Base-by-base conservation (phyloP, 2,888 invertebrate genomes). In the Chydorus sphaericus region DNA sequence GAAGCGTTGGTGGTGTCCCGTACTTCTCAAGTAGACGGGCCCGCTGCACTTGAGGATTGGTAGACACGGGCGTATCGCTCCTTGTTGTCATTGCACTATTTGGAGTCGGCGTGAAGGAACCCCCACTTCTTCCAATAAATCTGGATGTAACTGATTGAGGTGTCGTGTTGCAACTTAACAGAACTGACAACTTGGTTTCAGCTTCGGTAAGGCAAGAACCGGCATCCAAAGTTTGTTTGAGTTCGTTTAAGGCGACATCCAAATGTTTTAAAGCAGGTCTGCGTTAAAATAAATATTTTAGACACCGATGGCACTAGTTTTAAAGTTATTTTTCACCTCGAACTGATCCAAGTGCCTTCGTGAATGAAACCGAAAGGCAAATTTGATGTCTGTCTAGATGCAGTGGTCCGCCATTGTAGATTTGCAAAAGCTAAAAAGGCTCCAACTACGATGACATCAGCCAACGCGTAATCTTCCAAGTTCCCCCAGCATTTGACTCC, bases 371-470 rank as follows among this genome's bases (percentile, higher is more conserved):
- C 52, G 37, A 26, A 52, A 4, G 16, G 52, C 3, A 52, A 7
- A n/a, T 36, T 31, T 4, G 52, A 31, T 8, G 23, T 14, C 36
- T 23, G 11, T 28, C 26, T 44, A 23, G 11, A 37, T 1, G 18
- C 30, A 11, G 11, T 49, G 10, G 31, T 18, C 60, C 78, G 69
- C 70, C 77, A 77, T 66, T 80, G 75, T 55, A 85, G 73, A 75
- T 85, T 85, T 16, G 73, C 72, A 62, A 78, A 76, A 1, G 75
- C 73, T 1, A 83, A 67, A 7, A 77, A 63, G 58, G 78, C 74
- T 1, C 80, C 79, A 0, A 71, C 71, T 31, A 75, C 73, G 5
- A 83, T 63, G 20, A 78, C 68, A 59, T 80, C 80, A 60, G 74
- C 66, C 54, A 71, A 71, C 31, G 77, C 72, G 58, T 63, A 64